Base-by-base conservation (phyloP, 2,113 vertebrate genomes). In the Eonycteris spelaea region DNA sequence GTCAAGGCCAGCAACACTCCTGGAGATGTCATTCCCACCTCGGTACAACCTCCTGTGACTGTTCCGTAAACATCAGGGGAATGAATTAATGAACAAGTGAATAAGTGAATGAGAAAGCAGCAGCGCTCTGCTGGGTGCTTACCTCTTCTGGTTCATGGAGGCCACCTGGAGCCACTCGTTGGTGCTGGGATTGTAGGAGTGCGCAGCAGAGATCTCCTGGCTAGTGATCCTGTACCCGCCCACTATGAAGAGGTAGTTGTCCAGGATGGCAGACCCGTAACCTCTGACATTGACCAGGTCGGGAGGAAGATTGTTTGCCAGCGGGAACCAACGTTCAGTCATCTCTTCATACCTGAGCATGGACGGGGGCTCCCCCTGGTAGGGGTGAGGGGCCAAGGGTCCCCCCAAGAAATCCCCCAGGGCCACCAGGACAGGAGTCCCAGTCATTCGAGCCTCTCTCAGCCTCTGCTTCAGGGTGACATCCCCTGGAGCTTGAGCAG, bases 81-180 rank as follows among this genome's bases (percentile, higher is more conserved):
- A 30, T 5, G 55, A 51, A 15, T 19, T 55, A 19, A 13, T 18
- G 57, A 68, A 59, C 55, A 22, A 22, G 71, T 22, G 87, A 78
- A 74, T 7, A 63, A 15, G 35, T 11, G 40, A 15, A 43, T 8
- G 40, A 11, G 74, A 28, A 68, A 26, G 61, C 5, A 18, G 74
- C n/a, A 10, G 22, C 19, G 3, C 55, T n/a, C 40, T 5, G 48
- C 86, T 4, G 26, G 21, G 33, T 3, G 38, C 94, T 98, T 98
- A 99, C 99, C 99, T 99, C 98, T 99, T 99, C 98, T 99, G 99
- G 98, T 99, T 99, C 98, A 99, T 99, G 0, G 99, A 99, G 1
- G 99, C 99, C 96, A 99, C 98, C 85, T 99, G 99, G 95, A 98
- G 99, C 99, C 99, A 99, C 90, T 99, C 99, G 0, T 99, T 99